Base-by-base conservation (phyloP, 2,797 vertebrate genomes). In the Microctenopoma lineatum region DNA sequence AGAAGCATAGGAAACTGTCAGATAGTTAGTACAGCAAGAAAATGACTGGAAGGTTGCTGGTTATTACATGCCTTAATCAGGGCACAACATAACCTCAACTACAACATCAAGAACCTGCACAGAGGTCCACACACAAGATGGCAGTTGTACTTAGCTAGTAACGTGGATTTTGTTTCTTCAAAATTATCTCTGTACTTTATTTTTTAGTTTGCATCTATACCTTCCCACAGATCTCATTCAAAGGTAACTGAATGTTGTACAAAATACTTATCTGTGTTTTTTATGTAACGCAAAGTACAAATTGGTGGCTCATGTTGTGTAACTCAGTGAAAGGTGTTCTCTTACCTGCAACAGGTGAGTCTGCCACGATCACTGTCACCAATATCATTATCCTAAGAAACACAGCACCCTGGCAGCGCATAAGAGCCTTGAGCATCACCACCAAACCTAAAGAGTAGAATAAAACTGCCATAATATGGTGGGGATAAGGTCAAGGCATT, bases 321-420 rank as follows among this genome's bases (percentile, higher is more conserved):
- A 44, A 77, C 63, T 76, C 48, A 42, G 54, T 3, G 6, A 77
- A 67, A 77, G 57, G 78, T 66, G 68, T 76, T 79, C 52, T 87
- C 94, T 93, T 93, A 95, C 94, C 93, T 90, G 81, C 73, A 72
- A 86, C 88, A 84, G 87, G 88, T 83, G 89, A 86, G 77, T 86
- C 85, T 60, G 90, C 85, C 21, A 83, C 75, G 59, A 89, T 84
- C 90, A 89, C 68, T 29, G 87, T 81, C 58, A 90, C 83, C 86
- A 94, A 71, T 83, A 90, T 58, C 13, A 78, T 69, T 70, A 92
- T 79, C 42, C 87, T 83, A 41, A 94, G 86, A 65, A 91, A 70
- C 57, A 76, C 63, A 7, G 77, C 84, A 69, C 66, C 65, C n/a
- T 27, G 86, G 69, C 75, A 39, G n/a, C 16, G 70, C 70, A 81